Evolutionary conservation across 2,888 invertebrate genomes (phyloP).

Genomic region (Drosophila pseudotalamancana): DNA sequence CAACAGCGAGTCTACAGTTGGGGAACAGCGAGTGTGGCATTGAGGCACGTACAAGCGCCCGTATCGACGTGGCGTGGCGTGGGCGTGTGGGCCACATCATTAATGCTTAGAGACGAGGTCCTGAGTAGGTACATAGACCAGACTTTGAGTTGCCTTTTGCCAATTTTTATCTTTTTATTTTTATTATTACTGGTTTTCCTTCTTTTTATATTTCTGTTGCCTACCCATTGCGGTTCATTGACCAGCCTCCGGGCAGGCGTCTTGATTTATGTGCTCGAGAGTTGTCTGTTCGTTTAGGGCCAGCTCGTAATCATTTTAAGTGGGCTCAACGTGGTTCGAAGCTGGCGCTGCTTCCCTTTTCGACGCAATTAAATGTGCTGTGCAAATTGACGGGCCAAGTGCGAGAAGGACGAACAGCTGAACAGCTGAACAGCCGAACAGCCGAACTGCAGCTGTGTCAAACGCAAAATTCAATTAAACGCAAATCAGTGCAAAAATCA

Average conservation of each 20-base stretch:
- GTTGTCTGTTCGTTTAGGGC: conserved; percentile 28
- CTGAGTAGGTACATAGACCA: conserved; percentile 9
- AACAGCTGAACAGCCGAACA: too few relatives aligned
- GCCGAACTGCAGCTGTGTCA: conserved; percentile 49
- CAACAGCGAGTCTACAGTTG: not conserved
- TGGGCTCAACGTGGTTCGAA: conserved; percentile 55
- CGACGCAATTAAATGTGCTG: conserved; percentile 57
- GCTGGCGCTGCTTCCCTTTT: conserved; percentile 11
- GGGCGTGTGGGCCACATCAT: conserved; percentile 71
- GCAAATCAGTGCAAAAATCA: conserved; percentile 73
- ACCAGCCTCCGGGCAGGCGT: conserved; percentile 50
- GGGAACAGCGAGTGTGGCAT: conserved; percentile 34
- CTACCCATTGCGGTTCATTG: conserved; percentile 63
- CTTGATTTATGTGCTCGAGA: conserved; percentile 63
- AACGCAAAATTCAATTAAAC: conserved; percentile 74
- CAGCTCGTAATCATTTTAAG: conserved; percentile 49
- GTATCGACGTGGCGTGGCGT: too few relatives aligned
- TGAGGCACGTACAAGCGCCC: conserved; percentile 54
- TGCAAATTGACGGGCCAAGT: conserved; percentile 34
- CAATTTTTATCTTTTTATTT: conserved; percentile 26
- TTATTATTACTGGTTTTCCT: too few relatives aligned
- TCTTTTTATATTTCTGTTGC: conserved; percentile 5
- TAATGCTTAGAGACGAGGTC: conserved; percentile 69
- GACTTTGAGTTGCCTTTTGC: conserved; percentile 11
- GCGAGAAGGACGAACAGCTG: conserved; percentile 17